phyloP scores from a whole-genome alignment of 2,888 invertebrate genomes.

The Cecidostiba fungosa region DNA sequence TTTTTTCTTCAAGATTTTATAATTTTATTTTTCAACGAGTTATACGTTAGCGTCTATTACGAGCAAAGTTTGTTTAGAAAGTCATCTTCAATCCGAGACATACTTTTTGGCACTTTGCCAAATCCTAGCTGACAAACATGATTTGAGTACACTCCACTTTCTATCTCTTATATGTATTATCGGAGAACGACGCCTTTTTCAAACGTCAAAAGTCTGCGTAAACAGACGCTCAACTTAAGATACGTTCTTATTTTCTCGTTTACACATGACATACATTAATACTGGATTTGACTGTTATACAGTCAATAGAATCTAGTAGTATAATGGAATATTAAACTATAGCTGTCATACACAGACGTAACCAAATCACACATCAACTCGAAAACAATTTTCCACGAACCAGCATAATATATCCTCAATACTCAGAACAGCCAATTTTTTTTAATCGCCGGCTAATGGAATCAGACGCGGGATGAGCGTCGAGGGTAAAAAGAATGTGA shows the following conservation, averaged over 20 bases:
- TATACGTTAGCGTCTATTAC: background rate
- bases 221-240: background rate
- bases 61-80: background rate
- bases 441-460: conserved; percentile 45
- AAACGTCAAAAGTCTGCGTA: background rate
- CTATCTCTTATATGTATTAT: background rate
- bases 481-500: background rate
- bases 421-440: background rate
- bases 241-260: background rate
- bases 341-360: too few species aligned
- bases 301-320: too few species aligned
- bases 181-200: background rate
- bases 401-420: background rate
- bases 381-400: background rate
- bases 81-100: background rate
- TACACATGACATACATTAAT: too few species aligned
- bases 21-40: too few species aligned
- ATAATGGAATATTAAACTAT: background rate
- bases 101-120: conserved; percentile 1
- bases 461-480: background rate
- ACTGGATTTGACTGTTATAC: too few species aligned
- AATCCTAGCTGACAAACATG: background rate
- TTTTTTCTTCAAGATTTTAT: too few species aligned
- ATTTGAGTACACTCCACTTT: background rate
- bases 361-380: background rate